These are phyloP conservation scores for Romanomermis culicivorax DNA, from an alignment of 2,888 invertebrate species.

Conservation along the genomic window DNA sequence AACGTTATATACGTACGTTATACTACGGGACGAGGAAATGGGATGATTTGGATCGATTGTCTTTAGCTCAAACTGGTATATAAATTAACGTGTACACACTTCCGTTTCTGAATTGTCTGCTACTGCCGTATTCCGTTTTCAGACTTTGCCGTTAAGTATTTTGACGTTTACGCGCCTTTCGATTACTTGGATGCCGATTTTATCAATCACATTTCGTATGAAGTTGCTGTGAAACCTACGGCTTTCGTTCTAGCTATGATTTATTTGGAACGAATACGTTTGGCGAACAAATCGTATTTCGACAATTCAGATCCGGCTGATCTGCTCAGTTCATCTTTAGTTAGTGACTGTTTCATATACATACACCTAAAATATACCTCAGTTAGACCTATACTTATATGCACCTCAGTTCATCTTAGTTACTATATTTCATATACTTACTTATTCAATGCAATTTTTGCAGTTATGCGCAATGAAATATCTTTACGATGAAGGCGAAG, in stretches of 20 bases:
- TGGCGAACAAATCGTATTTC: slow-evolving; percentile 56
- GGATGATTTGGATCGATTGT: too few species aligned
- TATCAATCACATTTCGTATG: slow-evolving; percentile 17
- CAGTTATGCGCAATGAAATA: slow-evolving; percentile 93
- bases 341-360: slow-evolving; percentile 32
- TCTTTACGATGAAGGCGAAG: slow-evolving; percentile 71
- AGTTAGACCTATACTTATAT: slow-evolving; percentile 73
- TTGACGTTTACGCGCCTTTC: slow-evolving; percentile 19
- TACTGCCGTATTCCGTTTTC: slow-evolving; percentile 11
- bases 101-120: not conserved
- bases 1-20: too few species aligned
- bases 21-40: too few species aligned
- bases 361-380: not conserved
- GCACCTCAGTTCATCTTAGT: slow-evolving; percentile 79
- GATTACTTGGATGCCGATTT: slow-evolving; percentile 23
- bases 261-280: slow-evolving; percentile 67
- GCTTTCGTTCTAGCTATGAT: slow-evolving; percentile 74
- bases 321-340: slow-evolving; percentile 78
- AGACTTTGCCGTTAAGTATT: slow-evolving; percentile 25
- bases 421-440: slow-evolving; percentile 4
- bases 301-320: slow-evolving; percentile 63
- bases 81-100: too few species aligned
- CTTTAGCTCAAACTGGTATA: too few species aligned
- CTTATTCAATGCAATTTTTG: not conserved
- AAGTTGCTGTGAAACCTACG: slow-evolving; percentile 51